Evolutionary conservation across 2,113 vertebrate genomes (phyloP), one percentile per base, ranked within the genome.

Genomic region (Emydura subglobosa): DNA sequence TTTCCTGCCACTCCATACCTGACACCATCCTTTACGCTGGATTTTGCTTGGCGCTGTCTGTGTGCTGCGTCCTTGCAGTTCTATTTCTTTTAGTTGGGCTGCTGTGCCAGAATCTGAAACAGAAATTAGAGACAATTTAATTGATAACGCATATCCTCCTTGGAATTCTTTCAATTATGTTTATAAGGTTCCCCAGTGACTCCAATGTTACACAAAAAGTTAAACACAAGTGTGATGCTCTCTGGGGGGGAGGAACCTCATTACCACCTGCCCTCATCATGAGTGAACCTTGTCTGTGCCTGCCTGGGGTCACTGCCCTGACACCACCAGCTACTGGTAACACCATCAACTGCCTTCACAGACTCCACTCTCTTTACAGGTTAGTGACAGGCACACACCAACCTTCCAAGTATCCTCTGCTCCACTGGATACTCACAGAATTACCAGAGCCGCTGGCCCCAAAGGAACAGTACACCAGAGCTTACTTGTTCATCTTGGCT

Each of bases 21-120:
- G 99, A 81, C 98, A 97, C 99, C 99, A 99, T 97, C 98, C 98
- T 96, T 98, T 99, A 93, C 99, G 99, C 61, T 98, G 99, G 80
- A 97, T 98, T 97, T 98, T 99, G 93, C 97, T 96, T 39, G 99
- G 99, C 82, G 99, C 98, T 9, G 98, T 99, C 92, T 96, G 98
- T 19, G 98, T 98, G 97, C 98, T 97, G 87, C 88, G 86, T 51
- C 95, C 97, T 83, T 55, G 86, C 90, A 94, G 80, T 42, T 97
- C 98, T 16, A 95, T 95, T 76, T 98, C 94, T 96, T 95, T 96
- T 91, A 94, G 68, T 17, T 95, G 91, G 29, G 83, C 85, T 96
- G 92, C 97, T 87, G 82, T 92, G 91, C 88, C 93, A 44, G 74
- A 72, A 95, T 57, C 79, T 61, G 86, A 90, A 91, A 80, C 31